Base-by-base conservation (phyloP, 1,140 invertebrate species). In the Trichonephila inaurata region DNA sequence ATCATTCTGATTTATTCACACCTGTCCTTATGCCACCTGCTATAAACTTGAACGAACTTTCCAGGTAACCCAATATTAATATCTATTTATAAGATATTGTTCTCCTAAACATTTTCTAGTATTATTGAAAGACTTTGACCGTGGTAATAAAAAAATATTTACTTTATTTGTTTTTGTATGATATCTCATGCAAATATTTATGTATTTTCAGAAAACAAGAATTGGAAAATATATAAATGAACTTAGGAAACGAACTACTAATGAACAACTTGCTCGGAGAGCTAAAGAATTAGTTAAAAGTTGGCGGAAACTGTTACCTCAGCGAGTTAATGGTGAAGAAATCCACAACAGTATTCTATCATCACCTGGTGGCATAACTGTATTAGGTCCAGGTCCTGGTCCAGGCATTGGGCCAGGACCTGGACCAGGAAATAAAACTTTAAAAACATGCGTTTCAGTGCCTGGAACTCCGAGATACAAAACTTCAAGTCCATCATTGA, bases 171-270 rank as follows among this genome's bases (percentile, higher is more conserved):
- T n/a, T 62, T 64, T 19, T 58, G 2, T 10, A 24, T 51, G 44
- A 51, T 51, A 10, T 10, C 10, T 51, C 7, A 10, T 51, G 10
- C 7, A 51, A 51, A 51, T 60, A 94, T 94, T 94, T 77, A 94
- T 40, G 28, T 28, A 28, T 89, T 96, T 96, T 88, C 95, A 97
- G 97, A 96, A 96, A 95, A 97, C 98, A 97, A 96, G 98, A 97
- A 96, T 99, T 96, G 98, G 98, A n/a, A 98, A 98, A 96, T 97
- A 98, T 95, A 98, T 99, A 95, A 99, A 99, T 96, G 98, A 99
- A 96, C 96, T 99, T 40, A 97, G 98, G 88, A 96, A 98, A 92
- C 98, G 98, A 95, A 98, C 98, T 62, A 97, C 96, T 82, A 97
- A 98, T 96, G 95, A 96, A 94, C 96, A 97, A 69, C 96, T 99